Base-by-base conservation (phyloP, 2,888 invertebrate species). In the Dorcus hopei region DNA sequence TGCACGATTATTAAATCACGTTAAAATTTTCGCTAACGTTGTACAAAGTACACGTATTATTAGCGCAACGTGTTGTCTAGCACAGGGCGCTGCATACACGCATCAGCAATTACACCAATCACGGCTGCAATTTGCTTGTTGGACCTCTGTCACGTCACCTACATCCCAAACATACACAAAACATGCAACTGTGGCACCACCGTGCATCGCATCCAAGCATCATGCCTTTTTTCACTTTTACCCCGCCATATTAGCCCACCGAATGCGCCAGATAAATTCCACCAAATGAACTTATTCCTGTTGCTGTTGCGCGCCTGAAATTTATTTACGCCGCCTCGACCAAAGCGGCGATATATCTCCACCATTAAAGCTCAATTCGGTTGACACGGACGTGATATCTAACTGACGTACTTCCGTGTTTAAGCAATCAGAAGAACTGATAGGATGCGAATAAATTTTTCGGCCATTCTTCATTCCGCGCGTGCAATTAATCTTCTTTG, bases 71-170 rank as follows among this genome's bases (percentile, higher is more conserved):
- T 45, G 45, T 45, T 45, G 45, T 51, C 51, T 40, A 39, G 14
- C 51, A 33, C 47, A 23, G 16, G 38, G 40, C 39, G 51, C 9
- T 39, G 16, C 58, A 58, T 53, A 60, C 52, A 58, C 61, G 65
- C 63, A 65, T 65, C 65, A 65, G 63, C 63, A 63, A 63, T 65
- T 65, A 65, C 65, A 63, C 64, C 62, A 61, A 61, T 59, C 63
- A 63, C 63, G 61, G 62, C 49, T 61, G 63, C 63, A 65, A 65
- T 63, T 65, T 65, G 65, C 61, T 49, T 56, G 59, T 52, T 58
- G 63, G 59, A 60, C 62, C 59, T 57, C 57, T 59, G 58, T 61
- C 63, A 65, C 61, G 65, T 65, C 65, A 65, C 65, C 65, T 65
- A 63, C 65, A 63, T 58, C 61, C 58, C 57, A 53, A 58, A 58